Conservation (phyloP, 1,140 invertebrate genomes). For the Tribolium madens region DNA sequence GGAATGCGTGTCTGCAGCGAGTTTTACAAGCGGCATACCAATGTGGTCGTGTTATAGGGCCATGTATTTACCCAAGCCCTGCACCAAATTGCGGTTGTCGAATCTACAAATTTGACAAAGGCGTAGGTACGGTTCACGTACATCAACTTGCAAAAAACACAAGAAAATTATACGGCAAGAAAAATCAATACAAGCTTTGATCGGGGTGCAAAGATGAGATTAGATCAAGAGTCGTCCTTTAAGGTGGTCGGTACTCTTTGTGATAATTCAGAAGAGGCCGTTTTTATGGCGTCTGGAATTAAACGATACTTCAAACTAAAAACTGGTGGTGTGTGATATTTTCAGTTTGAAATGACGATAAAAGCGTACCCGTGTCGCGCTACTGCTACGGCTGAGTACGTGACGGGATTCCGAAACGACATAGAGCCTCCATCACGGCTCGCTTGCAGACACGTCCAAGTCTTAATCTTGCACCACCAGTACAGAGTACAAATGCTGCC, state of each 20-base stretch:
- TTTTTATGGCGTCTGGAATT: constrained; percentile 51
- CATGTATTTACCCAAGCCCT: constrained; percentile 48
- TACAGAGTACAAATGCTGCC: constrained; percentile 59
- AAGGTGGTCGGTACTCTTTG: not conserved
- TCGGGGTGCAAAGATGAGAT: not conserved
- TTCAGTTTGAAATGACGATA: constrained; percentile 62
- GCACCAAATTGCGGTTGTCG: constrained; percentile 49
- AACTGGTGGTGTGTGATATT: constrained; percentile 60
- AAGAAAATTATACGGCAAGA: not conserved
- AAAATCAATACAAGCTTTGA: not conserved
- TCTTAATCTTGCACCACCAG: constrained; percentile 62
- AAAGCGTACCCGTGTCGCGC: constrained; percentile 63
- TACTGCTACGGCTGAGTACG: constrained; percentile 58
- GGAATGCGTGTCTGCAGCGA: constrained; percentile 66
- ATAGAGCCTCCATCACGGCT: constrained; percentile 55
- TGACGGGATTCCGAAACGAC: constrained; percentile 59
- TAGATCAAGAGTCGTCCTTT: not conserved
- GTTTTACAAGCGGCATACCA: constrained; percentile 55
- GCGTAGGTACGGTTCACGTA: no score
- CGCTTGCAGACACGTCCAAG: constrained; percentile 60
- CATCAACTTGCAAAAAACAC: constrained; percentile 5
- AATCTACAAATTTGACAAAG: constrained; percentile 45
- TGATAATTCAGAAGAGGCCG: constrained; percentile 40
- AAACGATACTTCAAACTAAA: constrained; percentile 56
- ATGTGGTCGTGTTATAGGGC: constrained; percentile 51